Evolutionary conservation across 2,113 vertebrate species (phyloP).

Genomic region (Gadus macrocephalus): DNA sequence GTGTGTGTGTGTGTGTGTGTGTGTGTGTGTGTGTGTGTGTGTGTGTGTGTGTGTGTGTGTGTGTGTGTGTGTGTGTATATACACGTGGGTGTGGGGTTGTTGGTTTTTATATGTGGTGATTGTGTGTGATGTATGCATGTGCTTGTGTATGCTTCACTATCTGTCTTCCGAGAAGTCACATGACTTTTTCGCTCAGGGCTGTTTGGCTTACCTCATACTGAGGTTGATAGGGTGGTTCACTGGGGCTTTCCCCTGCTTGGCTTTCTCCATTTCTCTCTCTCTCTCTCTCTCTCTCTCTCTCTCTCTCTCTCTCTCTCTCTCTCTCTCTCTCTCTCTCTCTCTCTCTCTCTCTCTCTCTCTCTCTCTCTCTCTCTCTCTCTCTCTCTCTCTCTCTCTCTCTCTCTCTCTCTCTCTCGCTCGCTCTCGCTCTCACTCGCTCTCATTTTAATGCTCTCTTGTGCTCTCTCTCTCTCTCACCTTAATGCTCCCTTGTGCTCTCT

Average conservation of each 20-base stretch:
- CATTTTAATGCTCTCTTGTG: conserved; percentile 17
- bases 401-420: too few relatives aligned
- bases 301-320: conserved; percentile 14
- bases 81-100: conserved; percentile 22
- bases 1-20: conserved; percentile 15
- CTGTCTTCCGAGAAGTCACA: conserved; percentile 77
- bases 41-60: conserved; percentile 1
- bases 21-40: conserved; percentile 6
- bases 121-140: conserved; percentile 40
- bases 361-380: too few relatives aligned
- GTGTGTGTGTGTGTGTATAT: conserved; percentile 14
- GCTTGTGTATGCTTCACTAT: conserved; percentile 57
- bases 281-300: conserved; percentile 34
- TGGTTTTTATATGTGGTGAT: conserved; percentile 18
- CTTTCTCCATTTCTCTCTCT: conserved; percentile 46
- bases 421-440: too few relatives aligned
- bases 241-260: conserved; percentile 72
- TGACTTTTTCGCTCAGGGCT: conserved; percentile 60
- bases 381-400: too few relatives aligned
- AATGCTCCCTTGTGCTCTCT: not conserved
- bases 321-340: conserved; percentile 14
- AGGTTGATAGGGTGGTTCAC: conserved; percentile 69
- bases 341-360: not conserved
- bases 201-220: conserved; percentile 72
- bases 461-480: not conserved